Base-by-base conservation (phyloP, 2,113 vertebrate genomes). In the Pseudorhombus dupliciocellatus region DNA sequence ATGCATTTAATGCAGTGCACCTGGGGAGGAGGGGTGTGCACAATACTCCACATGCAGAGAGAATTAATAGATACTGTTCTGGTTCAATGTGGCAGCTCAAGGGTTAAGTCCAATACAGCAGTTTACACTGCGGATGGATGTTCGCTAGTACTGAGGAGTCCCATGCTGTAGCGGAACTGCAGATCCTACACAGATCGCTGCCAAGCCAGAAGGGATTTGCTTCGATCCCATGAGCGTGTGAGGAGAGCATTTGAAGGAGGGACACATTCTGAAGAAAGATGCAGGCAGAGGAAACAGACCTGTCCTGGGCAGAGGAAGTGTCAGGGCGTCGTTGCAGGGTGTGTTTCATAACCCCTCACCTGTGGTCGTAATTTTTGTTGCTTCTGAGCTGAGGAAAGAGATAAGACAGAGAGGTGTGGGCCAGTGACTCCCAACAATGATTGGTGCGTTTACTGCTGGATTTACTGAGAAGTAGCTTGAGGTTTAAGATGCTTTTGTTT, bases 101-200 rank as follows among this genome's bases (percentile, higher is more conserved):
- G 89, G 86, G 93, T 93, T 94, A 93, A 93, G 74, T 91, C 90
- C 87, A 62, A 82, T 91, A 92, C 93, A 93, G 93, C 93, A 93
- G 81, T 93, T 93, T 93, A 81, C 90, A 92, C 91, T 94, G 93
- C 93, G 89, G 93, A 84, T 92, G 90, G 88, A 89, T 92, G 89
- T 83, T 91, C 88, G 75, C 89, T 89, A 84, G 89, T 85, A 87
- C 86, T 86, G 91, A 84, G 85, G 85, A 90, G 87, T 87, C 89
- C 84, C 84, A 81, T 81, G 85, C 84, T 89, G 83, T 87, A 89
- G 87, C 87, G 83, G 87, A 88, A 90, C 91, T 93, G 92, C 93
- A 92, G 92, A 89, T 90, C 84, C 90, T 84, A 70, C 89, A 83
- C 77, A 90, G 85, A 86, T 80, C 46, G 72, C 77, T 90, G 88